These are phyloP conservation scores for Oryctes rhinoceros DNA, from an alignment of 1,140 invertebrate species.

Conservation along the genomic window DNA sequence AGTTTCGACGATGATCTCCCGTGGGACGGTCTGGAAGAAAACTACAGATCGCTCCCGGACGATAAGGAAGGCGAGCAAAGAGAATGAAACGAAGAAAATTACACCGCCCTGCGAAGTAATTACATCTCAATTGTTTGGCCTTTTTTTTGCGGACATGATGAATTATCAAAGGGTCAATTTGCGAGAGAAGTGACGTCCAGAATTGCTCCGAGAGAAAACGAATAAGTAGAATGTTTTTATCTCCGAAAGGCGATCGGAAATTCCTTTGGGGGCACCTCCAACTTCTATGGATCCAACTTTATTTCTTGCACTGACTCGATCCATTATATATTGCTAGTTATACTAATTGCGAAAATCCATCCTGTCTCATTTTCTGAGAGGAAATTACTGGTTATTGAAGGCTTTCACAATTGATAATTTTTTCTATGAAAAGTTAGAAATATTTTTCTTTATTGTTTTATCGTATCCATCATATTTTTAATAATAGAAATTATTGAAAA, in stretches of 20 bases:
- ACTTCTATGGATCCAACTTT: background rate
- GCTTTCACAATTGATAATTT: background rate
- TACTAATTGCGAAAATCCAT: background rate
- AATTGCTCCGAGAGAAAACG: conserved; percentile 17
- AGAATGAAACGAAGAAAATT: background rate
- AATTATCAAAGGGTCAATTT: conserved; percentile 36
- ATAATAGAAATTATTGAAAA: too few species aligned
- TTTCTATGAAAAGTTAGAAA: background rate
- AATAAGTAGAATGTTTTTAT: background rate
- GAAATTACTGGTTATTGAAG: background rate
- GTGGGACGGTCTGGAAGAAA: background rate
- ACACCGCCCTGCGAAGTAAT: conserved; percentile 13
- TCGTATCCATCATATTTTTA: background rate
- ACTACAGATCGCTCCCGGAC: conserved; percentile 11
- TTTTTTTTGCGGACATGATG: conserved; percentile 36
- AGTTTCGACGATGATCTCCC: conserved; percentile 22
- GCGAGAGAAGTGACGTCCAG: conserved; percentile 14
- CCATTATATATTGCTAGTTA: background rate
- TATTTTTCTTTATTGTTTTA: background rate
- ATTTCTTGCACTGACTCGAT: background rate
- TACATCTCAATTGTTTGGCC: conserved; percentile 32
- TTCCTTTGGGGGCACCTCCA: background rate
- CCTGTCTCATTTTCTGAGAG: background rate
- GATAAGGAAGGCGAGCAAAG: background rate
- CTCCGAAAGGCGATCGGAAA: background rate